Evolutionary conservation across 2,888 invertebrate genomes (phyloP).

Genomic region (Brachypalpus laphriformis): DNA sequence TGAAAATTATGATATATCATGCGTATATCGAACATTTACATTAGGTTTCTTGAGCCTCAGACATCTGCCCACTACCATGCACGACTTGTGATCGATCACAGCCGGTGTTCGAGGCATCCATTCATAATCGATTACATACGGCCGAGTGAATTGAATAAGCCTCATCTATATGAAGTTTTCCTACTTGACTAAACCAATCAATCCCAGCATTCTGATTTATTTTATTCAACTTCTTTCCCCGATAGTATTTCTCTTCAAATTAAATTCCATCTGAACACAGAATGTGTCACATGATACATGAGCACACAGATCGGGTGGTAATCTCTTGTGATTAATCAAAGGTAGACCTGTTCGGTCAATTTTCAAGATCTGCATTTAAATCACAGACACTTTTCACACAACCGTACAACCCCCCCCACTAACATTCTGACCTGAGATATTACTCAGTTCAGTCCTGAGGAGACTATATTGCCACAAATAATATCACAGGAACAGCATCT

Average conservation of each 20-base stretch:
- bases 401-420: no score
- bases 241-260: not conserved
- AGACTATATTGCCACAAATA: not conserved
- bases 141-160: conserved; percentile 25
- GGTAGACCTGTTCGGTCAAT: not conserved
- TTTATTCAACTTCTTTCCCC: not conserved
- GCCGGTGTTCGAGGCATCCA: not conserved
- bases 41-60: not conserved
- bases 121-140: conserved; percentile 35
- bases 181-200: conserved; percentile 6
- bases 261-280: not conserved
- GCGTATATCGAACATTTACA: not conserved
- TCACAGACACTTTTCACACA: not conserved
- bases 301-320: conserved; percentile 3
- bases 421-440: conserved; percentile 1
- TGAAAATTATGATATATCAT: not conserved
- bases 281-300: conserved; percentile 7
- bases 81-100: conserved; percentile 22
- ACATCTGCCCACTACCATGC: conserved; percentile 1
- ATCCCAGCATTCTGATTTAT: not conserved
- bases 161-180: not conserved
- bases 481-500: not conserved
- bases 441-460: not conserved
- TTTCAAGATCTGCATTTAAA: not conserved
- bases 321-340: conserved; percentile 34